Evolutionary conservation across 2,888 invertebrate species (phyloP), one percentile per base, ranked within the genome.

Genomic region (Mongoloraphidia duomilia): DNA sequence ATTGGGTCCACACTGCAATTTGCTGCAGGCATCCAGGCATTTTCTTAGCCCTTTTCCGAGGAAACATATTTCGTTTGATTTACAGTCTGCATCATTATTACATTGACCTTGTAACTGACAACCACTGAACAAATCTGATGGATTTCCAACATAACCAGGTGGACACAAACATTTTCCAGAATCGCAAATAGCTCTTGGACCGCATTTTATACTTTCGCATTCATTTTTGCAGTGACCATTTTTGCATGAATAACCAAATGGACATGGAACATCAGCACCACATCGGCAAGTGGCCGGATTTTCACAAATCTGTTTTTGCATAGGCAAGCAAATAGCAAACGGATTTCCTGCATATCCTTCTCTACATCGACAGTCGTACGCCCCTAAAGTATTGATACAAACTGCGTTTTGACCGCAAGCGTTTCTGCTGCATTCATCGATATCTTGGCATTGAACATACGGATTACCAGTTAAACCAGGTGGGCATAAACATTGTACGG

Each of bases 1-100:
- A 65, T 92, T 92, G 0, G 91, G 90, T 10, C 92, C 92, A 63
- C 92, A 92, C 59, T 90, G 89, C 35, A 87, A 73, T 68, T 88
- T 88, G 54, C 82, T 82, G 61, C 92, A 93, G 0, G 85, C 86
- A 62, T 91, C 89, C 3, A 89, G 80, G 65, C 91, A 92, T 66
- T 86, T 86, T 48, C 91, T 74, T 4, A 79, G 64, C 34, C 82
- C 84, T 69, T 81, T 84, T 44, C 83, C 81, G 34, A 86, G 67
- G 69, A 91, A 88, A 64, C 92, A 93, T 59, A 92, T 91, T 69
- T 92, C 85, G 2, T 84, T 77, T 58, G 82, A 79, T 54, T 79
- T 78, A 61, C 93, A 93, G 57, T 90, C 86, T 2, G 80, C 76
- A 63, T 92, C 89, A 54, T 84, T 85, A 53, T 74, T 73, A 61